Evolutionary conservation across 30 jellyfish, hydroid and myxozoan species (phyloP).

Genomic region (Pseudorhiza aurosa): DNA sequence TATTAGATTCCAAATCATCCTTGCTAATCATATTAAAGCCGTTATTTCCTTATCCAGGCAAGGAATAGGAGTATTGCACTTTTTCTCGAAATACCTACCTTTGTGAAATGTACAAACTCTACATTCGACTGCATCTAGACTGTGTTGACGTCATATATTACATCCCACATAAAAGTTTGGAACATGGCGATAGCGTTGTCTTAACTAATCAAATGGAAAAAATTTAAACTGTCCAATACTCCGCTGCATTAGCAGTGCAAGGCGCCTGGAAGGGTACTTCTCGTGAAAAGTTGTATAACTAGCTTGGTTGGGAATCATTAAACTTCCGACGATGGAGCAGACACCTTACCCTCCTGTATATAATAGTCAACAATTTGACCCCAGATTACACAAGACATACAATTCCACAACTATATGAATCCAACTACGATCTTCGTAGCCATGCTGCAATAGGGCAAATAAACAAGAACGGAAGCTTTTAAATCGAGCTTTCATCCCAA

Average conservation of each 20-base stretch:
- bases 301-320: slow-evolving; percentile 47
- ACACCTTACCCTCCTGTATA: slow-evolving; percentile 22
- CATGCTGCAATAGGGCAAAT: slow-evolving; percentile 29
- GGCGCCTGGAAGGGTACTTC: slow-evolving; percentile 38
- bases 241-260: slow-evolving; percentile 21
- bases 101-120: no score
- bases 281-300: slow-evolving; percentile 39
- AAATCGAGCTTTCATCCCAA: slow-evolving; percentile 45
- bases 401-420: slow-evolving; percentile 15
- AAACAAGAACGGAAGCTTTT: slow-evolving; percentile 7
- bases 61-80: no score
- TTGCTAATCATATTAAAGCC: no score
- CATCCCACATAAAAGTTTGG: no score
- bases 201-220: slow-evolving; percentile 30
- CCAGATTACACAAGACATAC: slow-evolving; percentile 17
- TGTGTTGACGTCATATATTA: no score
- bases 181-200: no score
- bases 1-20: no score
- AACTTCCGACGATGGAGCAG: slow-evolving; percentile 60
- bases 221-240: slow-evolving; percentile 36
- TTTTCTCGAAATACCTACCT: no score
- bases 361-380: slow-evolving; percentile 1
- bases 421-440: slow-evolving; percentile 30
- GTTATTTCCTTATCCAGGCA: no score
- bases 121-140: no score